Evolutionary conservation across 2,113 vertebrate species (phyloP), one percentile per base, ranked within the genome.

Genomic region (Lampris megalopsis): DNA sequence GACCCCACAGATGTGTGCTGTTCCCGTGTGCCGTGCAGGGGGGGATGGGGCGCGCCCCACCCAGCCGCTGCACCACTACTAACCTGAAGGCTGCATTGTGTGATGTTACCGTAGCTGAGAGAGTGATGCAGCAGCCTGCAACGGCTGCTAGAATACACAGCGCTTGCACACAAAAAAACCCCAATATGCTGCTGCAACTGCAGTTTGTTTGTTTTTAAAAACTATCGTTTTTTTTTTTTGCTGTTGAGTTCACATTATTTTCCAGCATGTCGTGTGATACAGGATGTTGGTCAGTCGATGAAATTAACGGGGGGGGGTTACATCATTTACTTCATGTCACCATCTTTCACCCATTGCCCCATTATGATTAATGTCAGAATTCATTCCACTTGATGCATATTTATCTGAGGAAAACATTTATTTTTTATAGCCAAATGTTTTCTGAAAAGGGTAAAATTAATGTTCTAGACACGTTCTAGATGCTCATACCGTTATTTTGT

Each of bases 71-170:
- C 82, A 61, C 53, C 82, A 61, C 53, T 84, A 91, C 91, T 94
- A 93, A 93, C 90, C 80, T 52, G 42, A n/a, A 85, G 75, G 79
- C 77, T 86, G 81, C 69, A 82, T 71, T 88, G 75, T 89, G 89
- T 85, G 67, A 72, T 40, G 69, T n/a, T 6, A 58, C n/a, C 61
- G 66, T 60, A 64, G 84, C 53, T 77, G 71, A 71, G 56, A 75
- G 74, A 57, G 71, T 69, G 53, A 4, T 50, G 62, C 80, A 63
- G 57, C 66, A 65, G 24, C 73, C 78, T 74, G 59, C 63, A 63
- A 71, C n/a, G 10, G 5, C 61, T 60, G 62, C 6, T 38, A 65
- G 24, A 48, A n/a, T 6, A 13, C 5, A 40, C 59, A 42, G 59
- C 59, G 43, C 38, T 40, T 60, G 40, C 37, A 62, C 45, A 43